Conservation (phyloP, 1,140 invertebrate genomes). For the Manduca sexta region DNA sequence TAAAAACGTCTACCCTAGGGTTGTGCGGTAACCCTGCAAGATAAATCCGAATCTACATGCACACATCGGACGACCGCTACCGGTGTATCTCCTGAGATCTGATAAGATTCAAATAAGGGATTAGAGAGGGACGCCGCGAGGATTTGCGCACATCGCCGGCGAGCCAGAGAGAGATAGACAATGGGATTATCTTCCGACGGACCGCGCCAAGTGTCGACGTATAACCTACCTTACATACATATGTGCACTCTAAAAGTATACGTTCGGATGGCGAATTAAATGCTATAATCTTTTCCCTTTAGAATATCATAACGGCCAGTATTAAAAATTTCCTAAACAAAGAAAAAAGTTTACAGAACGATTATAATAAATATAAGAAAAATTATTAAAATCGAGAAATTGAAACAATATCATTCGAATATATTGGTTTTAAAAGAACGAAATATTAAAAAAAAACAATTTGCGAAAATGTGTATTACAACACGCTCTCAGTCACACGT, state of each 20-base stretch:
- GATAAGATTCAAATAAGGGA: slow-evolving; percentile 76
- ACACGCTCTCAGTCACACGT: too few relatives aligned
- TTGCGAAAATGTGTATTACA: too few relatives aligned
- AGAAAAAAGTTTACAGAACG: too few relatives aligned
- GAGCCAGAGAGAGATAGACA: slow-evolving; percentile 43
- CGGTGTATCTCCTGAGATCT: slow-evolving; percentile 69
- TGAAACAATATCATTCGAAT: too few relatives aligned
- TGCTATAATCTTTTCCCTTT: too few relatives aligned
- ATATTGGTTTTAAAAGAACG: too few relatives aligned
- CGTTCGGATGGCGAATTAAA: slow-evolving; percentile 3
- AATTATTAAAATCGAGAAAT: too few relatives aligned
- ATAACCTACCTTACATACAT: background rate
- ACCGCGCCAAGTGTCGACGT: slow-evolving; percentile 42
- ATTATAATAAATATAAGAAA: too few relatives aligned
- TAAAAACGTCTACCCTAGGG: too few relatives aligned
- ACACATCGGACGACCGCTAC: slow-evolving; percentile 55
- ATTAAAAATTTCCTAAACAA: background rate
- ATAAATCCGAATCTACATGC: slow-evolving; percentile 52
- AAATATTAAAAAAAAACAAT: too few relatives aligned
- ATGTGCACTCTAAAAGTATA: slow-evolving; percentile 1
- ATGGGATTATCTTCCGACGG: slow-evolving; percentile 68
- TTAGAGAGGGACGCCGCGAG: slow-evolving; percentile 63
- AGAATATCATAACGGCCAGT: background rate
- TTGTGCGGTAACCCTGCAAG: slow-evolving; percentile 37
- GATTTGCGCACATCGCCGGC: slow-evolving; percentile 48